phyloP scores from a whole-genome alignment of 2,888 invertebrate genomes.

The Cataglyphis cursor region DNA sequence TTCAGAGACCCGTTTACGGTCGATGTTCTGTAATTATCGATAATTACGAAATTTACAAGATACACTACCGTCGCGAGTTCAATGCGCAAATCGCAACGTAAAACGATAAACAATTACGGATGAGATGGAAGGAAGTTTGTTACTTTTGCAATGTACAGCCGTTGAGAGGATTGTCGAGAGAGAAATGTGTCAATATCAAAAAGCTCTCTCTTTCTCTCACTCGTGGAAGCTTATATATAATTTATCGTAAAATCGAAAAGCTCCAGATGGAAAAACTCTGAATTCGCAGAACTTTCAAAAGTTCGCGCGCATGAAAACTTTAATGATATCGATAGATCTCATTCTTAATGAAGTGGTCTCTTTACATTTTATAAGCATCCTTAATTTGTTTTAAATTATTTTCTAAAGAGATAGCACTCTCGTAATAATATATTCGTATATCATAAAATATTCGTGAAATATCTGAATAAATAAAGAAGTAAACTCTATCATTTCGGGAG shows the following conservation, averaged over 20 bases:
- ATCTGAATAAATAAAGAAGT: background rate
- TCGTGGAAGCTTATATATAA: conserved; percentile 34
- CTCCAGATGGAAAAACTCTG: background rate
- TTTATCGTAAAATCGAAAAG: conserved; percentile 1
- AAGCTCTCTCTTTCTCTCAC: background rate
- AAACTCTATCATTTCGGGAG: background rate
- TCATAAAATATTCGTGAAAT: background rate
- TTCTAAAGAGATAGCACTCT: background rate
- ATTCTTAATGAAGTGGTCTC: background rate
- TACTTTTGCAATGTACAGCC: conserved; percentile 10
- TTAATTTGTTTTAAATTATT: background rate
- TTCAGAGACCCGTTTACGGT: background rate
- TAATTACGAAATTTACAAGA: background rate
- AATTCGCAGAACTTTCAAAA: background rate
- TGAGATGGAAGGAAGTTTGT: background rate
- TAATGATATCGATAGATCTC: background rate
- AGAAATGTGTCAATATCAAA: conserved; percentile 13
- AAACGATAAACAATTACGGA: background rate
- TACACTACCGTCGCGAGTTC: background rate
- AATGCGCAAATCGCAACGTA: background rate
- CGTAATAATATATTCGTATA: no score
- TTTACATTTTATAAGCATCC: background rate
- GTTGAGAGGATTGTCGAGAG: conserved; percentile 1
- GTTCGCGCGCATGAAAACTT: background rate
- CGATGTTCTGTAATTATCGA: background rate